A percentile compares a stretch with the other conserved stretches of the same genome.
Evolutionary conservation across 2,888 invertebrate genomes (phyloP).

Genomic region (Tetragonula carbonaria): DNA sequence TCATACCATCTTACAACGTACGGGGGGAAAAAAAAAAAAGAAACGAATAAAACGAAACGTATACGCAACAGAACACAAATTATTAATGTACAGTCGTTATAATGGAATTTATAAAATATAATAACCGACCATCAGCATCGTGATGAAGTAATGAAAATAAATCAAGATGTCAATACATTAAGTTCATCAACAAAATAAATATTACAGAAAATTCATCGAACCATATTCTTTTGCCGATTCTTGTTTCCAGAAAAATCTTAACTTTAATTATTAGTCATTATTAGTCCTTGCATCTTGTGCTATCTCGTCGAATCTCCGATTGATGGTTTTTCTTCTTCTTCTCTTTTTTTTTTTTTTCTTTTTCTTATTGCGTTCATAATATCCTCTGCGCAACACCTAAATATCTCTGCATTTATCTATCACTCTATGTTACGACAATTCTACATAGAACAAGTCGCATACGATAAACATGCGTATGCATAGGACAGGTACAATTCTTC

Average conservation of each 20-base stretch:
- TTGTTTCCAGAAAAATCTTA: constrained; percentile 14
- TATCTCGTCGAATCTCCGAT: constrained; percentile 4
- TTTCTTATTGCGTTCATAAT: constrained; percentile 39
- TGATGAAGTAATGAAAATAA: constrained; percentile 10
- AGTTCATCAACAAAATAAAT: constrained; percentile 11
- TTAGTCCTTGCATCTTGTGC: constrained; percentile 41
- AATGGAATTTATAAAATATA: constrained; percentile 14
- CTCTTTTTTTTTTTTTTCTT: constrained; percentile 1
- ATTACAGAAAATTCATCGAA: constrained; percentile 33
- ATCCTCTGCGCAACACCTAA: constrained; percentile 31
- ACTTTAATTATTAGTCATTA: constrained; percentile 13
- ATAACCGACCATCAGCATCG: constrained; percentile 13
- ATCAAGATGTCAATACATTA: neutral
- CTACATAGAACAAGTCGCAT: constrained; percentile 38
- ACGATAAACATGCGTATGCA: constrained; percentile 51
- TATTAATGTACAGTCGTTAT: constrained; percentile 48
- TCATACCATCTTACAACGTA: constrained; percentile 26
- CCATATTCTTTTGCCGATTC: neutral
- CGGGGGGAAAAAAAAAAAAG: neutral
- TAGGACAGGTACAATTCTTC: constrained; percentile 69
- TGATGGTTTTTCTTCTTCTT: neutral
- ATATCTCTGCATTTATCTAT: constrained; percentile 47
- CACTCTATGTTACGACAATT: constrained; percentile 42
- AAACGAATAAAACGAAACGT: neutral
- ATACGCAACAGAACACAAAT: constrained; percentile 10